phyloP scores from a whole-genome alignment of 1,140 invertebrate genomes.

The Bathynomus jamesi region DNA sequence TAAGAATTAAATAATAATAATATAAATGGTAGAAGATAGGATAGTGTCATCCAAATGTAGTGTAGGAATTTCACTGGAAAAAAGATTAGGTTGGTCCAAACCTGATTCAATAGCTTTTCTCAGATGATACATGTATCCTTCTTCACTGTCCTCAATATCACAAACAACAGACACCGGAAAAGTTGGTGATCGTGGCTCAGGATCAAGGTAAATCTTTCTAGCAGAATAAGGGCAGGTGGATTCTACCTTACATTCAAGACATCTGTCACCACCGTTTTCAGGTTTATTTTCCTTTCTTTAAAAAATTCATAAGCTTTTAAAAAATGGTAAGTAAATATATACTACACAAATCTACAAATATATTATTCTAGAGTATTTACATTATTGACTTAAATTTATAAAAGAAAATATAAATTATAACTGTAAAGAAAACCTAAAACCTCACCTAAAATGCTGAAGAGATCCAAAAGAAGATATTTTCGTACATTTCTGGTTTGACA shows the following conservation, averaged over 20 bases:
- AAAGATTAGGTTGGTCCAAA: conserved; percentile 8
- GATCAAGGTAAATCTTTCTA: conserved; percentile 45
- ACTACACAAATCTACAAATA: no score
- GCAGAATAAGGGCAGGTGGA: conserved; percentile 47
- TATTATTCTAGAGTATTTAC: no score
- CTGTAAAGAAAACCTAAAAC: neutral
- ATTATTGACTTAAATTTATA: no score
- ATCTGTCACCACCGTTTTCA: conserved; percentile 40
- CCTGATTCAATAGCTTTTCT: conserved; percentile 19
- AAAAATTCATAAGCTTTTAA: no score
- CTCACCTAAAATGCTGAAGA: conserved; percentile 44
- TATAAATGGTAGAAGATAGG: no score
- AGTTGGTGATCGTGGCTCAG: conserved; percentile 32
- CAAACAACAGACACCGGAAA: conserved; percentile 43
- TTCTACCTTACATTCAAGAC: conserved; percentile 44
- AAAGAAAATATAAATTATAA: neutral
- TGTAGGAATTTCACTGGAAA: no score
- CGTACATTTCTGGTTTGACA: conserved; percentile 42
- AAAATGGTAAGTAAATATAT: no score
- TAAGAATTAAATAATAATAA: no score
- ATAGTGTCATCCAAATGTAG: no score
- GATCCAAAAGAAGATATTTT: conserved; percentile 47
- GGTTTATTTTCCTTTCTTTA: conserved; percentile 38
- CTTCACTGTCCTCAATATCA: conserved; percentile 39
- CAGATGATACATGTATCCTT: conserved; percentile 13